Percentiles rank a stretch among this genome's conserved stretches.
phyloP scores from a whole-genome alignment of 2,888 invertebrate genomes.

The Pyrochroa serraticornis region DNA sequence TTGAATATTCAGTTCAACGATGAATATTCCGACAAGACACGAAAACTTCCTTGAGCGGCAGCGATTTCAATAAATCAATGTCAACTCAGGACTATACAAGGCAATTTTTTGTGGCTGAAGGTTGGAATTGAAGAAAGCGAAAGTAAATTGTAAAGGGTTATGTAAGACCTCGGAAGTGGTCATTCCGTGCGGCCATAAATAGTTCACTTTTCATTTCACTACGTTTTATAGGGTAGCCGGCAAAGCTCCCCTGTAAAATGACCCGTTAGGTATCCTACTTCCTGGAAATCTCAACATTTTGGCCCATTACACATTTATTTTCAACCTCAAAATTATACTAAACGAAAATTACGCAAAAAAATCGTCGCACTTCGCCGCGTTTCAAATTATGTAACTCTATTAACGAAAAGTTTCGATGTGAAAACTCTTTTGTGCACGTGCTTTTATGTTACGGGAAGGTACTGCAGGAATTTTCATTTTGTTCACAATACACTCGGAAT shows the following conservation, averaged over 20 bases:
- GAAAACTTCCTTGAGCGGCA: no score
- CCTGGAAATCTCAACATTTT: slow-evolving; percentile 6
- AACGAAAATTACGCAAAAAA: no score
- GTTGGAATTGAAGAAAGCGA: slow-evolving; percentile 38
- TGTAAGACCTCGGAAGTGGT: slow-evolving; percentile 46
- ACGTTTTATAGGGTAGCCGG: slow-evolving; percentile 30
- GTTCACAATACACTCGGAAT: slow-evolving; percentile 15
- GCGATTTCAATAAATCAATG: no score
- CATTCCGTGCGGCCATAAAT: slow-evolving; percentile 46
- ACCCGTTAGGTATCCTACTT: slow-evolving; percentile 21
- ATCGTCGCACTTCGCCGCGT: no score
- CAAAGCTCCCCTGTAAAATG: slow-evolving; percentile 20
- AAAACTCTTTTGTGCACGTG: background rate
- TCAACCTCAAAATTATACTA: background rate
- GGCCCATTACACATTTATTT: background rate
- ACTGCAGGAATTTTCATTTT: slow-evolving; percentile 16
- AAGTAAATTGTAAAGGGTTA: slow-evolving; percentile 48
- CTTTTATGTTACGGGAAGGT: background rate
- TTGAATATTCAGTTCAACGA: no score
- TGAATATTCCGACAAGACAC: no score
- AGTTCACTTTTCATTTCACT: slow-evolving; percentile 47
- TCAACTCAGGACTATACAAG: no score
- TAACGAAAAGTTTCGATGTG: no score
- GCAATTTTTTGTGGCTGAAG: no score
- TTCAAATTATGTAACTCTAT: no score